Percentiles rank a stretch among this genome's conserved stretches.
phyloP scores from a whole-genome alignment of 2,113 vertebrate species.

The Bubo bubo region DNA sequence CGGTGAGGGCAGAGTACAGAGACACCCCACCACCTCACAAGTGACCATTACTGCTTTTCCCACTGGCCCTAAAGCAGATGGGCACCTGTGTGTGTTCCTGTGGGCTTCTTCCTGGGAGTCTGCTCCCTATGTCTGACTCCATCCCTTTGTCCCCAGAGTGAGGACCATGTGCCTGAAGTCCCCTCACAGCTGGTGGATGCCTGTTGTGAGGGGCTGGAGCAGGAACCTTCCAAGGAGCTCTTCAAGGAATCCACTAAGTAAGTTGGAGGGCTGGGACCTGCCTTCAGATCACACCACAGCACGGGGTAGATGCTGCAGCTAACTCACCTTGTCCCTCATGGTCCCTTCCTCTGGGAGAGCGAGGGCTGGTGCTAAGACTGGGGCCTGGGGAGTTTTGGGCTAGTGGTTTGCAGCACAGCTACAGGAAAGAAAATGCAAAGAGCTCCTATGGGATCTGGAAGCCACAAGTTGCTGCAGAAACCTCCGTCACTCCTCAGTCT shows the following conservation, averaged over 20 bases:
- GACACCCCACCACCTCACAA: not conserved
- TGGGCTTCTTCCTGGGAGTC: not conserved
- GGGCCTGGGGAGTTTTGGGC: not conserved
- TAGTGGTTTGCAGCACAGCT: not conserved
- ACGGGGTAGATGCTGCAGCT: not conserved
- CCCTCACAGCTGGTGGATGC: slow-evolving; percentile 81
- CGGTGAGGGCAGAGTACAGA: not conserved
- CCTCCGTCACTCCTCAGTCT: not conserved
- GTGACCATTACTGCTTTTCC: not conserved
- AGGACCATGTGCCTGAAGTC: slow-evolving; percentile 88
- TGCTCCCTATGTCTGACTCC: not conserved
- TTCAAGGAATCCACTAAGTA: slow-evolving; percentile 95
- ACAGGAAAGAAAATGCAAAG: not conserved
- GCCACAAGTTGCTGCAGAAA: not conserved
- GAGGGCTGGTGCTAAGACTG: not conserved
- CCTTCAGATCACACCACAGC: not conserved
- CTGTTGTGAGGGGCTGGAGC: slow-evolving; percentile 85
- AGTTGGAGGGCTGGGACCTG: slow-evolving; percentile 33
- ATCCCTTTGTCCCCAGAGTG: slow-evolving; percentile 78
- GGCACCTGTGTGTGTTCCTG: not conserved
- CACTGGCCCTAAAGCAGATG: not conserved
- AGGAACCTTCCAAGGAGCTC: slow-evolving; percentile 93
- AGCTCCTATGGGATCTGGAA: not conserved
- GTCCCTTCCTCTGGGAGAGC: not conserved
- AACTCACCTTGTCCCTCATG: fast-evolving